These are phyloP conservation scores for Malurus elegans DNA, from an alignment of 2,113 vertebrate genomes.

Conservation along the genomic window DNA sequence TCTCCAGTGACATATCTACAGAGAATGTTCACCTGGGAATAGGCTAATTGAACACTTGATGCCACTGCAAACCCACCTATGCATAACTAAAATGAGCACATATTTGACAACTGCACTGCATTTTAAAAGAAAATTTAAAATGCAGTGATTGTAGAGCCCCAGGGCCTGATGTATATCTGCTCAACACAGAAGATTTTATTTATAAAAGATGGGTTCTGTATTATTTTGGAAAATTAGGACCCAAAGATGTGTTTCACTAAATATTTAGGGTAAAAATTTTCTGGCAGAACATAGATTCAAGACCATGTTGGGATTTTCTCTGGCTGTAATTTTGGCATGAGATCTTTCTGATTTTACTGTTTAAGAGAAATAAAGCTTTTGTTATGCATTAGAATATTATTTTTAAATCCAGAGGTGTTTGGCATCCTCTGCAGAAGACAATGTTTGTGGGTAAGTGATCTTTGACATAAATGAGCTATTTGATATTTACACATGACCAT, in stretches of 20 bases:
- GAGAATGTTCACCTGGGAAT: constrained; percentile 12
- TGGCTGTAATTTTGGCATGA: background rate
- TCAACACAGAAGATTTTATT: background rate
- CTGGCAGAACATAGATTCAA: background rate
- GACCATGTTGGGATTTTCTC: background rate
- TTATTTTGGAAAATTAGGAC: background rate
- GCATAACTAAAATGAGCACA: constrained; percentile 37
- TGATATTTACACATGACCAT: background rate
- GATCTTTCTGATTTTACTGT: background rate
- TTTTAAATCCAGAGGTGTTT: background rate
- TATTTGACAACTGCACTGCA: constrained; percentile 42
- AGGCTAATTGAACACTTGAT: constrained; percentile 29
- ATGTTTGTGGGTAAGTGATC: background rate
- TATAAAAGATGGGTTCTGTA: background rate
- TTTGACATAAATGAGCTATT: background rate
- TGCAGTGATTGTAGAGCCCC: background rate
- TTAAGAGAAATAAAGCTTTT: background rate
- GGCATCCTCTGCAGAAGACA: background rate
- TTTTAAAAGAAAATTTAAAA: constrained; percentile 33
- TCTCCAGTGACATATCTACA: constrained; percentile 50
- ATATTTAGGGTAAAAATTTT: background rate
- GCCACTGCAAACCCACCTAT: constrained; percentile 24
- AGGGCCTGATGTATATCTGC: background rate
- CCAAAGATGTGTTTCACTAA: background rate
- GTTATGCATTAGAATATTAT: background rate